Base-by-base conservation (phyloP, 2,888 invertebrate genomes). In the Dicyrtoma fusca region DNA sequence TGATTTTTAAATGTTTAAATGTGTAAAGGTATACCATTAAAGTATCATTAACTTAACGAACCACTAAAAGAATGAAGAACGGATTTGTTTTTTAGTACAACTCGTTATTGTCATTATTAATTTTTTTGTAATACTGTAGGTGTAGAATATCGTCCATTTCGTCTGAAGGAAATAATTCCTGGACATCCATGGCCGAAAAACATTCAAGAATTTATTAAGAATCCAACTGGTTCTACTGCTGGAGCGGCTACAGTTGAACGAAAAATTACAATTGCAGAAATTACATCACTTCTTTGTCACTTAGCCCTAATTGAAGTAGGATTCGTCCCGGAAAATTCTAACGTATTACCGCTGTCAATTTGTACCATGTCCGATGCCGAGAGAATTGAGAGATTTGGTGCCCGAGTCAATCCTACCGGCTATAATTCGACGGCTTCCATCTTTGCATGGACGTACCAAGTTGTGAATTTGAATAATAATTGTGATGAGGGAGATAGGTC, bases 371-470 rank as follows among this genome's bases (percentile, higher is more conserved):
- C 45, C 6, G 69, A 69, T 34, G 25, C 49, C 0, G 69, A 69
- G 6, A 21, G 69, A 26, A 44, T 47, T 8, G 23, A 47, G 59
- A 51, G 64, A 21, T 47, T 62, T 49, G 61, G 47, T 17, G n/a
- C 21, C 4, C 44, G 42, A 10, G 64, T 71, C 14, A 53, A 71
- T 62, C 25, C 45, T 1, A 55, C 23, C 17, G 71, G 71, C 5
- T 71, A 71, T 64, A 55, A 53, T 34, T 53, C 64, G 4, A 10
- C 42, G 5, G 71, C 53, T 13, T 13, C 53, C 23, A 55, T 64
- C n/a, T 71, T 63, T 64, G 42, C 64, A 17, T 71, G 71, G 71
- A 17, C 34, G 1, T 70, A 70, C 62, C 47, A 62, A 14, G 57
- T 68, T 13, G 57, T 69, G 4, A 69, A 69, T 69, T 1, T 45